Conservation (phyloP, 1,140 invertebrate genomes). For the Pristionchus pacificus region DNA sequence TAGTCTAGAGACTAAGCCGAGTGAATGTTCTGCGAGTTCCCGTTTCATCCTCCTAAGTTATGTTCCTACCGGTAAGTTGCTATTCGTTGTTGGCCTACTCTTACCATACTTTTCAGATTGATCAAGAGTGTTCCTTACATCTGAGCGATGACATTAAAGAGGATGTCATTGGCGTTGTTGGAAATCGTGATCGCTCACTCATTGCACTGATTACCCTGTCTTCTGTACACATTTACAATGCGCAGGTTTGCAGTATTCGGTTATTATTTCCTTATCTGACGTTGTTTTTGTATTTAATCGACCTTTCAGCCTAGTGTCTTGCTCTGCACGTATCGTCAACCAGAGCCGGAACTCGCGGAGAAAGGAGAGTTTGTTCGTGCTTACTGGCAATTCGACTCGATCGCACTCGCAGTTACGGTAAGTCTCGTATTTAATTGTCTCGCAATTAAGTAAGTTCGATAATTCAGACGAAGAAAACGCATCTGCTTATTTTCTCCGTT, state of each 20-base stretch:
- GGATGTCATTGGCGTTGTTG: neutral
- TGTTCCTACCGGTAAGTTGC: no score
- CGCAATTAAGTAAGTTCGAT: neutral
- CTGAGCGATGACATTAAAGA: neutral
- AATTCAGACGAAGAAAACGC: neutral
- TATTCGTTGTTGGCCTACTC: no score
- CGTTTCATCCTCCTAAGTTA: no score
- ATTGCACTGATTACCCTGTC: neutral
- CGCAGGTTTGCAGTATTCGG: constrained; percentile 5
- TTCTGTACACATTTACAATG: neutral
- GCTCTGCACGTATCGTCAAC: constrained; percentile 25
- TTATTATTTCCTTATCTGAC: no score
- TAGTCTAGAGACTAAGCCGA: no score
- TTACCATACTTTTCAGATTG: no score
- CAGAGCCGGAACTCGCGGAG: constrained; percentile 28
- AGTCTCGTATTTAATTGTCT: constrained; percentile 11
- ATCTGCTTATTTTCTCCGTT: constrained; percentile 10
- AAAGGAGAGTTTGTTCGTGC: constrained; percentile 26
- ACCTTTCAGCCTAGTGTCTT: constrained; percentile 35
- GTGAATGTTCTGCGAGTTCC: no score
- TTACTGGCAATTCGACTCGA: constrained; percentile 38
- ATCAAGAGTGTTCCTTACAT: neutral
- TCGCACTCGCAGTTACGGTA: constrained; percentile 35
- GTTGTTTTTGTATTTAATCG: neutral
- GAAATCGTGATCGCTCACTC: neutral